A percentile compares a stretch with the other conserved stretches of the same genome.
Evolutionary conservation across 2,888 invertebrate genomes (phyloP).

Genomic region (Adelognathus sp.): DNA sequence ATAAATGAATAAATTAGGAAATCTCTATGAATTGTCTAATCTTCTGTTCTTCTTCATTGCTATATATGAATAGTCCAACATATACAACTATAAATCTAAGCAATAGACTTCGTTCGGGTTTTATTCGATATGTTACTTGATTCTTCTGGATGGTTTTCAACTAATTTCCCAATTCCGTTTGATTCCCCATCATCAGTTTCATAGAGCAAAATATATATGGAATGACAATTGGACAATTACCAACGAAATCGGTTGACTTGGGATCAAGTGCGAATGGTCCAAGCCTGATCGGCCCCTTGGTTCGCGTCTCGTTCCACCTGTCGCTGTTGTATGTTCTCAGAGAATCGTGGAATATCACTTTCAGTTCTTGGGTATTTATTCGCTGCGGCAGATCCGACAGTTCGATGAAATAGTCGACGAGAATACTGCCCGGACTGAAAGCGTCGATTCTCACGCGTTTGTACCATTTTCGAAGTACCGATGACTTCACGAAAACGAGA

Average conservation of each 20-base stretch:
- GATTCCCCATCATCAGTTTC: too few relatives aligned
- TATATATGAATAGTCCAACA: too few relatives aligned
- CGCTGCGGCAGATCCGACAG: slow-evolving; percentile 87
- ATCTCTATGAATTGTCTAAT: too few relatives aligned
- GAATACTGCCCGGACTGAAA: slow-evolving; percentile 90
- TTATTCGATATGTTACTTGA: too few relatives aligned
- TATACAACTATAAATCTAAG: too few relatives aligned
- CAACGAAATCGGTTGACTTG: slow-evolving; percentile 93
- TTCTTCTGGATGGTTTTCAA: too few relatives aligned
- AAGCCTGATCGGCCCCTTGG: slow-evolving; percentile 86
- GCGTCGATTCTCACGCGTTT: slow-evolving; percentile 93
- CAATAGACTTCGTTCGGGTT: too few relatives aligned
- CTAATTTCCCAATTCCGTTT: too few relatives aligned
- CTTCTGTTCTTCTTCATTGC: too few relatives aligned
- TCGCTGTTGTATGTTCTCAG: slow-evolving; percentile 83
- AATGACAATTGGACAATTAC: slow-evolving; percentile 81
- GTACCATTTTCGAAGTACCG: slow-evolving; percentile 90
- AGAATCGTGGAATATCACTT: slow-evolving; percentile 85
- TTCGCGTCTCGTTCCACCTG: slow-evolving; percentile 81
- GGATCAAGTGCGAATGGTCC: slow-evolving; percentile 93
- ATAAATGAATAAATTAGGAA: too few relatives aligned
- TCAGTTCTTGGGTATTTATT: slow-evolving; percentile 82
- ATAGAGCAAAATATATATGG: too few relatives aligned
- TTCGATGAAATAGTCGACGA: slow-evolving; percentile 94
- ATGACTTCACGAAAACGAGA: slow-evolving; percentile 90